Conservation (phyloP, 1,140 invertebrate genomes). For the Cydia strobilella region DNA sequence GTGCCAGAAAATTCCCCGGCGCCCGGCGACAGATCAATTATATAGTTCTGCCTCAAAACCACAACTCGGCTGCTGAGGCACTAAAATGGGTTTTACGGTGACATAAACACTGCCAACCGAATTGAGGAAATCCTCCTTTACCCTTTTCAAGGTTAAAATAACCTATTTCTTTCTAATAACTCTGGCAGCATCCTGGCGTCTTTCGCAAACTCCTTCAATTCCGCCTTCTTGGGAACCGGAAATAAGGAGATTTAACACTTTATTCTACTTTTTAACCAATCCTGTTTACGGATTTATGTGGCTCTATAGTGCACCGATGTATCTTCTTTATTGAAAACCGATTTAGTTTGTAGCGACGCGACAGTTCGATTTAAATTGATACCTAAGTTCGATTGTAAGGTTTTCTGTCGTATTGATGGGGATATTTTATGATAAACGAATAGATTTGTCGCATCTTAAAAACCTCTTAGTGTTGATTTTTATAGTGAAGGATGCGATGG, state of each 20-base stretch:
- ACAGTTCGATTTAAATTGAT: constrained; percentile 18
- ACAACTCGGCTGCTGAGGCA: too few species aligned
- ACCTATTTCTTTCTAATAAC: neutral
- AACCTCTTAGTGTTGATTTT: too few species aligned
- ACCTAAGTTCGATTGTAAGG: neutral
- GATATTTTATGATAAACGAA: too few species aligned
- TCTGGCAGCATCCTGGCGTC: neutral
- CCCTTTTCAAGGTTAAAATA: neutral
- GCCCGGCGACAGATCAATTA: too few species aligned
- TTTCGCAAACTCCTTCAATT: constrained; percentile 1
- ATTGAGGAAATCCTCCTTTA: neutral
- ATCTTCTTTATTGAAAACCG: constrained; percentile 30
- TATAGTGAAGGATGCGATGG: too few species aligned
- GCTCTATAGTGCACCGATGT: neutral
- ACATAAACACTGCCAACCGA: too few species aligned
- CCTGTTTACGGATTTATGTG: constrained; percentile 30
- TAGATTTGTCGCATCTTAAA: too few species aligned
- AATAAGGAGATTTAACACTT: constrained; percentile 31
- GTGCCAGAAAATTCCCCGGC: too few species aligned
- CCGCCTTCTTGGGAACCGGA: constrained; percentile 27
- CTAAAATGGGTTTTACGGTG: too few species aligned
- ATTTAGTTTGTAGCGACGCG: constrained; percentile 5
- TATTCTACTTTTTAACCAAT: constrained; percentile 31
- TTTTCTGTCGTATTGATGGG: too few species aligned
- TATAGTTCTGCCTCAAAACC: too few species aligned